Percentiles rank a stretch among this genome's conserved stretches.
phyloP scores from a whole-genome alignment of 2,113 vertebrate genomes.

The Myxocyprinus asiaticus region DNA sequence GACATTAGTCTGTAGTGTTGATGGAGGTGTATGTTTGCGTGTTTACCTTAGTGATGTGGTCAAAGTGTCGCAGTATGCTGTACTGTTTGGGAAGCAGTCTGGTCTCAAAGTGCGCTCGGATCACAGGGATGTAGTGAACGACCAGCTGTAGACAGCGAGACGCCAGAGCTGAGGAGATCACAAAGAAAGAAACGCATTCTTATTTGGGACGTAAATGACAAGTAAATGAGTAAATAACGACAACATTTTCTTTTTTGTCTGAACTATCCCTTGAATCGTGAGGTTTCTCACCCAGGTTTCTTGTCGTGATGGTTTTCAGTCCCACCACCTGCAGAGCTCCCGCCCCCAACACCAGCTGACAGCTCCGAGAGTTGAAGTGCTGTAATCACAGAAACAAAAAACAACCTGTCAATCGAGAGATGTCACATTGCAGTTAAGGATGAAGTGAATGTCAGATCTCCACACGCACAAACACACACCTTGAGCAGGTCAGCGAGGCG shows the following conservation, averaged over 20 bases:
- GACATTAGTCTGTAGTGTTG: not conserved
- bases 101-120: slow-evolving; percentile 92
- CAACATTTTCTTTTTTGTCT: no score
- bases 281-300: slow-evolving; percentile 86
- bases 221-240: no score
- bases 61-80: slow-evolving; percentile 92
- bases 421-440: not conserved
- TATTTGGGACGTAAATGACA: no score
- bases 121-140: slow-evolving; percentile 93
- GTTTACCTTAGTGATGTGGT: slow-evolving; percentile 86
- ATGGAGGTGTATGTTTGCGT: not conserved
- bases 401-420: slow-evolving; percentile 17
- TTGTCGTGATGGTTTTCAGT: slow-evolving; percentile 98
- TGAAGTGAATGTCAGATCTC: no score
- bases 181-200: no score
- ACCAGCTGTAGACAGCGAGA: slow-evolving; percentile 97
- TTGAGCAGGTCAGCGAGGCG: slow-evolving; percentile 94
- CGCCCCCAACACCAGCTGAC: slow-evolving; percentile 95
- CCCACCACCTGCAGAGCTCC: slow-evolving; percentile 96
- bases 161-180: slow-evolving; percentile 80
- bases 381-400: slow-evolving; percentile 61
- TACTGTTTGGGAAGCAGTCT: slow-evolving; percentile 93
- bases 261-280: not conserved
- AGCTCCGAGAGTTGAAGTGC: slow-evolving; percentile 99
- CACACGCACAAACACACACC: slow-evolving; percentile 38